Evolutionary conservation across 30 jellyfish, hydroid and myxozoan genomes (phyloP).

Genomic region (Nemopilema nomurai): DNA sequence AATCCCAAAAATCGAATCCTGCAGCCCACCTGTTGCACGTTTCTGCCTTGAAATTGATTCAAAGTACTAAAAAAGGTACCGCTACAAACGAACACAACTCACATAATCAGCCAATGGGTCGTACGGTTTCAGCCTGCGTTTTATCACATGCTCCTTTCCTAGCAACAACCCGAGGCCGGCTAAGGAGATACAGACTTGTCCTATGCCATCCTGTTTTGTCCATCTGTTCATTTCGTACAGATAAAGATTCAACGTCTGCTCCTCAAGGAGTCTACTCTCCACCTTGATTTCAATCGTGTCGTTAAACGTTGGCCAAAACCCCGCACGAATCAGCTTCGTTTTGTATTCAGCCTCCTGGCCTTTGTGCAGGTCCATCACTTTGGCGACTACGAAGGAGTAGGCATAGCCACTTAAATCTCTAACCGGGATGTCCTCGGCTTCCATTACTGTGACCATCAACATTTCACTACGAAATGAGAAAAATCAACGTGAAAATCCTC

Average conservation of each 20-base stretch:
- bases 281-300: constrained; percentile 67
- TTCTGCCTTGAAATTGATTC: too few species aligned
- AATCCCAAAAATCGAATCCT: too few species aligned
- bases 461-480: constrained; percentile 58
- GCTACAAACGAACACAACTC: constrained; percentile 5
- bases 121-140: constrained; percentile 67
- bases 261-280: constrained; percentile 46
- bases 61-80: too few species aligned
- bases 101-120: constrained; percentile 91
- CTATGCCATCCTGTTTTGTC: constrained; percentile 97
- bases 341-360: constrained; percentile 52
- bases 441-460: constrained; percentile 74
- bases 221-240: constrained; percentile 90
- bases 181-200: constrained; percentile 58
- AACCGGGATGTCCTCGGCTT: constrained; percentile 89
- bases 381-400: constrained; percentile 78
- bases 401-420: constrained; percentile 97
- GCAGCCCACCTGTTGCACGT: too few species aligned
- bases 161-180: constrained; percentile 35
- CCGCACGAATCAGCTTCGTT: constrained; percentile 87
- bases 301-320: constrained; percentile 94
- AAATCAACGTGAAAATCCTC: not conserved
- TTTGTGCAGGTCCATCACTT: constrained; percentile 60
- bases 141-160: constrained; percentile 73
- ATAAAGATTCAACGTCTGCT: constrained; percentile 67